Evolutionary conservation across 1,140 invertebrate genomes (phyloP).

Genomic region (Globodera rostochiensis): DNA sequence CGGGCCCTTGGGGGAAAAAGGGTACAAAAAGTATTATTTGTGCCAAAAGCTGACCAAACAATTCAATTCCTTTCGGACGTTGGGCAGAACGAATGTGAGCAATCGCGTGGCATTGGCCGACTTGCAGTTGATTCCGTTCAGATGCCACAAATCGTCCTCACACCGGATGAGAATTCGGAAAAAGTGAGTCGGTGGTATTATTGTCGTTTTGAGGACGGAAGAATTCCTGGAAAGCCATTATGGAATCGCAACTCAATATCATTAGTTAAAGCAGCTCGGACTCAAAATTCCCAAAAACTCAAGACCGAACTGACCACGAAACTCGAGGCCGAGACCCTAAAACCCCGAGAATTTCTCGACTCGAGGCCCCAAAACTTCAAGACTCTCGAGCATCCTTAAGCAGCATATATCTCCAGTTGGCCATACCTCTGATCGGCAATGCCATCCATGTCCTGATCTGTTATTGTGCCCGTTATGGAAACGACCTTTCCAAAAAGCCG

Average conservation of each 20-base stretch:
- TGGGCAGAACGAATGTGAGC: slow-evolving; percentile 48
- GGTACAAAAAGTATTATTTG: neutral
- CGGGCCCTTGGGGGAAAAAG: slow-evolving; percentile 22
- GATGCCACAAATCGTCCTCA: slow-evolving; percentile 43
- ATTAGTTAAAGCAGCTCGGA: too few relatives aligned
- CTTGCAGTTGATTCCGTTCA: slow-evolving; percentile 43
- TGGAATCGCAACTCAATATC: neutral
- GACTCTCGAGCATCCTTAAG: too few relatives aligned
- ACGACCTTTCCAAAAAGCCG: slow-evolving; percentile 37
- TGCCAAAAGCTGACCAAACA: slow-evolving; percentile 39
- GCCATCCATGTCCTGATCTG: slow-evolving; percentile 42
- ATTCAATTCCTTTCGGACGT: slow-evolving; percentile 39
- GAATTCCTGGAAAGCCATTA: slow-evolving; percentile 10
- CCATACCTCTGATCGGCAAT: slow-evolving; percentile 34
- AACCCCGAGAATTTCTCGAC: too few relatives aligned
- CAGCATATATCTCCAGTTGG: too few relatives aligned
- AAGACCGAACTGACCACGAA: too few relatives aligned
- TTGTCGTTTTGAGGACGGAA: neutral
- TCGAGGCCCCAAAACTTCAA: too few relatives aligned
- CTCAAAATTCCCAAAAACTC: too few relatives aligned
- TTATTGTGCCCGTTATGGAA: slow-evolving; percentile 49
- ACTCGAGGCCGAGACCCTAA: too few relatives aligned
- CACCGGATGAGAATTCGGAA: slow-evolving; percentile 52
- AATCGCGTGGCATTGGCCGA: slow-evolving; percentile 35
- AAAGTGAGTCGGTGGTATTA: slow-evolving; percentile 41